Base-by-base conservation (phyloP, 2,888 invertebrate genomes). In the Cyaniris semiargus region DNA sequence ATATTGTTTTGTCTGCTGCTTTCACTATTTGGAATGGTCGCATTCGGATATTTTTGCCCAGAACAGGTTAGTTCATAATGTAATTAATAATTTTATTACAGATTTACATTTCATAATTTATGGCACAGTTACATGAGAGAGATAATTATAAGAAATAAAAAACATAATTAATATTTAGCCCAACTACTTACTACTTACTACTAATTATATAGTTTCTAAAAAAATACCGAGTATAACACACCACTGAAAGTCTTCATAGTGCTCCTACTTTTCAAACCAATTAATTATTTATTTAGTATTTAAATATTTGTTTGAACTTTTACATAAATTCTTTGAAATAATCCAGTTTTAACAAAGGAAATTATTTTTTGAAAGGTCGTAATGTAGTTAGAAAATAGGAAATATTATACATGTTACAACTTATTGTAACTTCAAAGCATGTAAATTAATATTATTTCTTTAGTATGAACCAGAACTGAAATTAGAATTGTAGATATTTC, bases 1-100 rank as follows among this genome's bases (percentile, higher is more conserved):
- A 96, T 96, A 86, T 95, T 97, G 86, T 95, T 97, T 91, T 97
- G 97, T 93, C 95, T 97, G 86, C 95, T 96, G 84, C 95, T 98
- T 86, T 97, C 97, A 83, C 95, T 98, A 81, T 96, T 97, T 88
- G 97, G 98, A 82, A 97, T 98, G 90, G 96, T 98, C 83, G 98
- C 97, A 85, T 97, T 98, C 89, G 97, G 98, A 85, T 98, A 97
- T 90, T 97, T 97, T 87, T 98, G 97, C 88, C 97, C 97, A 81
- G 97, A 98, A 89, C 97, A 97, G 95, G 96, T 97, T 86, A 95
- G 95, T 81, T 76, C n/a, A 44, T 56, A 38, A 38, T 76, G 23
- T 70, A 1, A 44, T 66, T 56, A 27, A n/a, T n/a, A 5, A 34
- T 6, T 34, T 34, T 34, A 34, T 38, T n/a, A n/a, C n/a, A n/a